A percentile compares a stretch with the other conserved stretches of the same genome.
phyloP scores from a whole-genome alignment of 2,888 invertebrate species.

The Ectemnius lituratus region DNA sequence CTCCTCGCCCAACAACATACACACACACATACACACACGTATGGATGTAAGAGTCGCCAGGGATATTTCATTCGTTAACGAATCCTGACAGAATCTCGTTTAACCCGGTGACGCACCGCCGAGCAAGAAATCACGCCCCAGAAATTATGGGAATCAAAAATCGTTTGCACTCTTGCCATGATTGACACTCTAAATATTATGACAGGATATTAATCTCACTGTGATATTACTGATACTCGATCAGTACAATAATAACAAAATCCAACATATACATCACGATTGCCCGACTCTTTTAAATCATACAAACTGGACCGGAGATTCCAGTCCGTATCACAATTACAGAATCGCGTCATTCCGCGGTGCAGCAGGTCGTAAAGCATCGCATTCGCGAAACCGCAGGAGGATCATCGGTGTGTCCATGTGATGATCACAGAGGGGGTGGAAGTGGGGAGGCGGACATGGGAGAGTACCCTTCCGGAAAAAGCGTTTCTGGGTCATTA shows the following conservation, averaged over 20 bases:
- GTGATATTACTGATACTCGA: too few species aligned
- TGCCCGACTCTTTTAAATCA: too few species aligned
- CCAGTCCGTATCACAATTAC: slow-evolving; percentile 9
- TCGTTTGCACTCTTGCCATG: not conserved
- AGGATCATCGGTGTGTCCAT: not conserved
- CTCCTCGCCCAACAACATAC: slow-evolving; percentile 13
- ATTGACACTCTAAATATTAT: not conserved
- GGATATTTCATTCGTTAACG: slow-evolving; percentile 46
- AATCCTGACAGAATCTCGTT: slow-evolving; percentile 47
- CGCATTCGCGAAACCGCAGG: slow-evolving; percentile 54
- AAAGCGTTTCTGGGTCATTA: slow-evolving; percentile 78
- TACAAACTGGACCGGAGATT: slow-evolving; percentile 10
- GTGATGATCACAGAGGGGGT: too few species aligned
- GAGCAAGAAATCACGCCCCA: slow-evolving; percentile 5
- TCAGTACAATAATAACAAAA: too few species aligned
- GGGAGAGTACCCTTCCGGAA: slow-evolving; percentile 74
- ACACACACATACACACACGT: slow-evolving; percentile 21
- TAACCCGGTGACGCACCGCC: slow-evolving; percentile 20
- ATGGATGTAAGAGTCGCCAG: slow-evolving; percentile 12
- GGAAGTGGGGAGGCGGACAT: slow-evolving; percentile 43
- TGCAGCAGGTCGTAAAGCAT: slow-evolving; percentile 54
- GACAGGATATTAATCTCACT: not conserved
- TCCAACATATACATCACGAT: too few species aligned
- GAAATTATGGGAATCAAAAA: slow-evolving; percentile 30
- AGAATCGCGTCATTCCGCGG: slow-evolving; percentile 26